A percentile compares a stretch with the other conserved stretches of the same genome.
Evolutionary conservation across 2,113 vertebrate species (phyloP).

Genomic region (Phycodurus eques): DNA sequence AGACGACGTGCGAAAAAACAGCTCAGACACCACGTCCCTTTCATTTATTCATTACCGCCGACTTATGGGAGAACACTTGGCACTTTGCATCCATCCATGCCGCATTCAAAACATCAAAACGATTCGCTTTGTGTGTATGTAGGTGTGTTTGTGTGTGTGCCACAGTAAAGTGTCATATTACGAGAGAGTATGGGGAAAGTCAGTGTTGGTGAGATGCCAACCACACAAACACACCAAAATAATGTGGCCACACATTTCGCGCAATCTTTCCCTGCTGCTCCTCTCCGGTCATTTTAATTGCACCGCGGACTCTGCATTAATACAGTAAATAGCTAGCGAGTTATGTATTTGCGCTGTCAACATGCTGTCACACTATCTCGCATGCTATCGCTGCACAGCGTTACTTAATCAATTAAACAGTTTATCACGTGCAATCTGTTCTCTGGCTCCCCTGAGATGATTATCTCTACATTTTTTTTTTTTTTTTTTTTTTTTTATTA

Average conservation of each 20-base stretch:
- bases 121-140: constrained; percentile 22
- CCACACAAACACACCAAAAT: constrained; percentile 10
- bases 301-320: constrained; percentile 35
- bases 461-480: neutral
- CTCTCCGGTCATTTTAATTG: constrained; percentile 36
- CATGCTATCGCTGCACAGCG: constrained; percentile 19
- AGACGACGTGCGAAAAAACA: constrained; percentile 24
- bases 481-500: constrained; percentile 3
- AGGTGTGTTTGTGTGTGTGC: constrained; percentile 6
- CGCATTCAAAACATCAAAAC: constrained; percentile 41
- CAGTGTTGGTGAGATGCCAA: constrained; percentile 50
- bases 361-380: constrained; percentile 36
- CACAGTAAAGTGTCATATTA: constrained; percentile 64
- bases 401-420: constrained; percentile 36
- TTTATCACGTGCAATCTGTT: constrained; percentile 5
- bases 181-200: constrained; percentile 52
- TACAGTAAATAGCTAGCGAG: constrained; percentile 48
- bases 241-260: constrained; percentile 9
- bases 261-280: constrained; percentile 13
- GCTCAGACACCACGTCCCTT: constrained; percentile 22
- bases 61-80: constrained; percentile 51
- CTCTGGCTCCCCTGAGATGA: neutral
- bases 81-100: constrained; percentile 43
- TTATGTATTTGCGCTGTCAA: constrained; percentile 50
- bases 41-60: constrained; percentile 53